phyloP scores from a whole-genome alignment of 2,888 invertebrate species.

The Tortricodes alternella region DNA sequence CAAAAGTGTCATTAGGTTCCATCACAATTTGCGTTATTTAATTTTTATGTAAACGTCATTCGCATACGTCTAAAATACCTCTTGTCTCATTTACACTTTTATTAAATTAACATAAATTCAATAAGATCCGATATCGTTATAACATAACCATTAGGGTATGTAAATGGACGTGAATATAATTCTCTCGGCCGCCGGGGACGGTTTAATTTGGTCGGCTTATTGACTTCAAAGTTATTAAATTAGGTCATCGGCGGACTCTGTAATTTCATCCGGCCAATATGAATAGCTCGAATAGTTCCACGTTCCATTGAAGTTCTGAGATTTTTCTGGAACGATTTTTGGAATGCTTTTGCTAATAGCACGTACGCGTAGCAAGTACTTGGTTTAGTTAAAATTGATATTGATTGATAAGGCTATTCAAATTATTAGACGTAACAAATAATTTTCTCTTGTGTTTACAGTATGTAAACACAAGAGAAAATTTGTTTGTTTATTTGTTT shows the following conservation, averaged over 20 bases:
- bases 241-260: constrained; percentile 40
- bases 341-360: background rate
- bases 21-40: too few species aligned
- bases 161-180: constrained; percentile 31
- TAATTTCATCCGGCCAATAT: constrained; percentile 41
- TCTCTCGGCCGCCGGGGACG: constrained; percentile 41
- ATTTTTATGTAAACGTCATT: too few species aligned
- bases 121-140: constrained; percentile 6
- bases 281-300: constrained; percentile 33
- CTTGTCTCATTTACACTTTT: background rate
- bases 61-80: background rate
- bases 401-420: too few species aligned
- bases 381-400: too few species aligned
- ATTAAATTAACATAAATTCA: constrained; percentile 11
- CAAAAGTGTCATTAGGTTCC: background rate
- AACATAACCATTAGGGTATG: constrained; percentile 16
- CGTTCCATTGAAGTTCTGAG: constrained; percentile 11
- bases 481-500: too few species aligned
- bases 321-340: background rate
- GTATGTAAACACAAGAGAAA: too few species aligned
- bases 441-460: too few species aligned
- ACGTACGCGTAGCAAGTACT: too few species aligned
- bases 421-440: too few species aligned
- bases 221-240: constrained; percentile 49
- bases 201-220: constrained; percentile 54